Base-by-base conservation (phyloP, 2,797 vertebrate genomes). In the Eupleurogrammus muticus region DNA sequence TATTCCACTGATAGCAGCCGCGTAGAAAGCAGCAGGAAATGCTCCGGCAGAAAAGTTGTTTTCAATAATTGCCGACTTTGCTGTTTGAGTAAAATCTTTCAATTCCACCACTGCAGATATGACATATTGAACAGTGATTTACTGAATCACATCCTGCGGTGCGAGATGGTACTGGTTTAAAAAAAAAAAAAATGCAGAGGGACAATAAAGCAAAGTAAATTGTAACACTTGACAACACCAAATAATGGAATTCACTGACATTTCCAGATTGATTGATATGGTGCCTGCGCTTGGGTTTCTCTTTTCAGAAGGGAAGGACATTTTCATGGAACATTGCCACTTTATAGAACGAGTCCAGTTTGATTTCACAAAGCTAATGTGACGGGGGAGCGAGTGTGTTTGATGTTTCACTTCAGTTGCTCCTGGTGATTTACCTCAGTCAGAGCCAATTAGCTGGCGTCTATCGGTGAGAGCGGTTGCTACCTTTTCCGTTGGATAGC, bases 171-270 rank as follows among this genome's bases (percentile, higher is more conserved):
- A 5, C 16, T 3, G 14, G 44, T 54, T 63, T 11, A 36, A 51
- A 34, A 56, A 34, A 19, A 58, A 19, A 36, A 36, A 44, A n/a
- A n/a, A n/a, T n/a, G n/a, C n/a, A n/a, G n/a, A 14, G 32, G 4
- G 28, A 4, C 7, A 21, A 55, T 16, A 9, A 5, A 32, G 47
- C 40, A 66, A 63, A 55, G 19, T 40, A 16, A 55, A 66, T 14
- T 36, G 53, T 58, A 61, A 61, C 61, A 62, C 54, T 75, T 53
- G n/a, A 49, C 51, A 59, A 58, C 20, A 17, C 19, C 0, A 40
- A 79, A 62, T 75, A 70, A 82, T 70, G 53, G 59, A 76, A 75
- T 34, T 58, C 62, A 24, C 34, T 71, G 80, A 71, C 65, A 79
- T 84, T 77, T 76, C n/a, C 72, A 40, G 71, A 75, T 53, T 77